phyloP scores from a whole-genome alignment of 2,888 invertebrate species.

The Leptinotarsa rubiginosa region DNA sequence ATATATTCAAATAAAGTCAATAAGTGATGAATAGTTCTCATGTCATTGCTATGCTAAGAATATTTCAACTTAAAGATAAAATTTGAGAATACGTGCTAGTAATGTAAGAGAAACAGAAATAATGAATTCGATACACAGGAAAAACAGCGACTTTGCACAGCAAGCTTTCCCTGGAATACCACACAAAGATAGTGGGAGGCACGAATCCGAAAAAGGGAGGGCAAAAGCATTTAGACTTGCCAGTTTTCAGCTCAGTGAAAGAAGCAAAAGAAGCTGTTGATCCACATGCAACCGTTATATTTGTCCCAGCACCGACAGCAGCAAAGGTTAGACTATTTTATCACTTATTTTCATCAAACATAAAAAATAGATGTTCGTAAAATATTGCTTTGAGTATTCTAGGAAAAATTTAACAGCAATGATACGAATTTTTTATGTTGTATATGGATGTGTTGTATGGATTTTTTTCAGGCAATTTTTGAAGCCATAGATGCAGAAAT shows the following conservation, averaged over 20 bases:
- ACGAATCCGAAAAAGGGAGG: constrained; percentile 85
- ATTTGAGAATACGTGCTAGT: too few relatives aligned
- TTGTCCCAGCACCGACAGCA: constrained; percentile 80
- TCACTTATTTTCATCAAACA: neutral
- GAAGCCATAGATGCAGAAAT: constrained; percentile 84
- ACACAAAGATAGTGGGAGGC: constrained; percentile 86
- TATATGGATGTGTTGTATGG: too few relatives aligned
- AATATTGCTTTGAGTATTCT: too few relatives aligned
- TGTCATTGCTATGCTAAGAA: too few relatives aligned
- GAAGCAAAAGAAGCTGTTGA: constrained; percentile 77
- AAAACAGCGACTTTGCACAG: constrained; percentile 79
- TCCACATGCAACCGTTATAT: constrained; percentile 81
- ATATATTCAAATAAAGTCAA: too few relatives aligned
- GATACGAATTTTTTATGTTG: too few relatives aligned
- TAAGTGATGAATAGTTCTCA: too few relatives aligned
- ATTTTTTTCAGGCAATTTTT: constrained; percentile 69
- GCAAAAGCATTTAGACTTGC: constrained; percentile 80
- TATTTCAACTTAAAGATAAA: too few relatives aligned
- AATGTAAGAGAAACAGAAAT: neutral
- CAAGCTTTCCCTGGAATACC: constrained; percentile 83
- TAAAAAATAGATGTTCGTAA: too few relatives aligned
- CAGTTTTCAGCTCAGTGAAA: constrained; percentile 72
- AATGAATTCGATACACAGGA: constrained; percentile 70
- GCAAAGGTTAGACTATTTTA: constrained; percentile 70
- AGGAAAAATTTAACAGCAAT: too few relatives aligned